Base-by-base conservation (phyloP, 2,888 invertebrate species). In the Conus canariensis region DNA sequence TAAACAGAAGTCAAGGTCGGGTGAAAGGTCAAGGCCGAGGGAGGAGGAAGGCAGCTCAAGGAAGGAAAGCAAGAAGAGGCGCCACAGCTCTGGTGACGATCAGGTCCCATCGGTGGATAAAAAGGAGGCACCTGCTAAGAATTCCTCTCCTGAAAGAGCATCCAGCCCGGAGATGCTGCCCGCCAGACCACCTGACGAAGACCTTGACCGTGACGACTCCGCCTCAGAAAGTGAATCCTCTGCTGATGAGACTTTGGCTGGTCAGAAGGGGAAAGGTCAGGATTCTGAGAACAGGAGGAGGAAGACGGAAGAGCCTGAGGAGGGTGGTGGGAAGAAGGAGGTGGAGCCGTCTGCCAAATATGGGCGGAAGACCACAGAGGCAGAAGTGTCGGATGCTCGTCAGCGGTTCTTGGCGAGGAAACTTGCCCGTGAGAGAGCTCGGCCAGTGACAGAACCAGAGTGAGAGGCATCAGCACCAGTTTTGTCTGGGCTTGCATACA, bases 341-440 rank as follows among this genome's bases (percentile, higher is more conserved):
- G 90, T 88, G 56, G 90, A 88, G 10, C 74, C 87, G 8, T 16
- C 64, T 30, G 70, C 30, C 14, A 95, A 94, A 89, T 94, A 93
- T 91, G 93, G 93, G 14, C 91, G 93, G 86, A 92, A 93, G 60
- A 94, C 94, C n/a, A 93, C 93, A 60, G 93, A 91, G 6, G 90
- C 89, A 25, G 92, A 92, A 19, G 91, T 93, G 10, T 90, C 91
- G 64, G 94, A 93, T 87, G 95, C 95, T 5, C 92, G 92, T 88
- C 92, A 92, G 67, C 88, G 95, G 64, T 95, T 94, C 90, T 92
- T 95, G 80, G 93, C 92, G 10, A 91, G 94, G 85, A 93, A 93
- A 86, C 67, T 94, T 45, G 94, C 93, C 10, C 91, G 87, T 64
- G 93, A 92, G 85, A 90, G 83, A 77, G 89, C 90, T 0, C 88